These are phyloP conservation scores for Luperina nickerlii DNA, from an alignment of 2,888 invertebrate genomes.

Conservation along the genomic window DNA sequence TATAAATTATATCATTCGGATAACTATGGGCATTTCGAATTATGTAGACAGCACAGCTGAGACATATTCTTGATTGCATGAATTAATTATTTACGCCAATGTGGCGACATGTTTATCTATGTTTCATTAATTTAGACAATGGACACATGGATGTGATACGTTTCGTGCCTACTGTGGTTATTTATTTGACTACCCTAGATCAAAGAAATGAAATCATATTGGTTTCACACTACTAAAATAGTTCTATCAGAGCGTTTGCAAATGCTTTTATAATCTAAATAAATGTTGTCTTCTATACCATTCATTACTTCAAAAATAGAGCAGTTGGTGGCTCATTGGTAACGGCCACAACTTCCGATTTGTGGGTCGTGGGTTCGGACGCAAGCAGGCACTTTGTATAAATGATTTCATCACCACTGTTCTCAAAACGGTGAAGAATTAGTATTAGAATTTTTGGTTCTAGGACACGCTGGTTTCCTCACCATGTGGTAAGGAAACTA, in stretches of 20 bases:
- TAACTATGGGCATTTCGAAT: not conserved
- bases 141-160: not conserved
- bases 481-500: too few relatives aligned
- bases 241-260: not conserved
- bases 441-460: too few relatives aligned
- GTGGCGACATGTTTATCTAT: conserved; percentile 6
- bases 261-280: not conserved
- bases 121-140: conserved; percentile 36
- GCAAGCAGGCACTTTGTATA: not conserved
- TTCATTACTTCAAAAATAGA: not conserved
- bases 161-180: not conserved
- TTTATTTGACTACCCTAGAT: not conserved
- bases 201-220: not conserved
- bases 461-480: too few relatives aligned
- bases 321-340: not conserved
- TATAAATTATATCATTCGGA: too few relatives aligned
- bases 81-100: conserved; percentile 1
- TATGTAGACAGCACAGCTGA: not conserved
- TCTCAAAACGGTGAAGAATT: not conserved
- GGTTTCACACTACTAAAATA: too few relatives aligned
- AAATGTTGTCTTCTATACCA: not conserved
- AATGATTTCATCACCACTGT: not conserved
- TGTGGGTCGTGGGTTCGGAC: not conserved
- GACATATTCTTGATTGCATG: not conserved
- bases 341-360: not conserved